Base-by-base conservation (phyloP, 2,888 invertebrate species). In the Cerastis rubricosa region DNA sequence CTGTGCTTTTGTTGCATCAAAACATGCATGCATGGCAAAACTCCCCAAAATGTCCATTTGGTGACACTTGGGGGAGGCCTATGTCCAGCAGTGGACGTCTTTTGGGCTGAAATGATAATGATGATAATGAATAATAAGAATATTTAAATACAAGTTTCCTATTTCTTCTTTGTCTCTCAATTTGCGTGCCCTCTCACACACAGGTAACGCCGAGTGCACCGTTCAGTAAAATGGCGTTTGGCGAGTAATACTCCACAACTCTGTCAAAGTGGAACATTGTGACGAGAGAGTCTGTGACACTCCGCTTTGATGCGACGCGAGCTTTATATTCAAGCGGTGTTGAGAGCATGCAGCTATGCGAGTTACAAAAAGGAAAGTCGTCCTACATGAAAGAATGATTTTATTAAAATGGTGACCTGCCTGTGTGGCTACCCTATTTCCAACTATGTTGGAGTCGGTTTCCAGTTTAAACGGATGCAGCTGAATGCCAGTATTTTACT, bases 161-260 rank as follows among this genome's bases (percentile, higher is more conserved):
- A 40, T 25, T 51, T 71, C 8, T 0, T 1, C 0, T 45, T n/a
- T 11, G 40, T 40, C 6, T 66, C 64, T 66, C 76, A 59, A 83
- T 76, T 83, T 40, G 68, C 67, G 83, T 63, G 35, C 64, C 69
- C 0, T 19, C 19, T 25, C 51, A n/a, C 22, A 51, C 43, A 40
- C 70, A 76, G 74, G 66, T 76, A 59, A n/a, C n/a, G 25, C 4
- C 65, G 47, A 40, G 29, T 43, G 43, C 43, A 43, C n/a, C 1
- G 64, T 14, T 64, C 65, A 84, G 79, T 84, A 85, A 84, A 83
- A 83, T 66, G 57, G 35, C 61, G 68, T 67, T 72, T 49, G n/a
- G 19, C 57, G 25, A 75, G 68, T 59, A 64, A 19, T 69, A 2
- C 63, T 69, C 57, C 17, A 49, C 17, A 65, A 0, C 61, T 61